Evolutionary conservation across 1,140 invertebrate species (phyloP).

Genomic region (Caenorhabditis briggsae): DNA sequence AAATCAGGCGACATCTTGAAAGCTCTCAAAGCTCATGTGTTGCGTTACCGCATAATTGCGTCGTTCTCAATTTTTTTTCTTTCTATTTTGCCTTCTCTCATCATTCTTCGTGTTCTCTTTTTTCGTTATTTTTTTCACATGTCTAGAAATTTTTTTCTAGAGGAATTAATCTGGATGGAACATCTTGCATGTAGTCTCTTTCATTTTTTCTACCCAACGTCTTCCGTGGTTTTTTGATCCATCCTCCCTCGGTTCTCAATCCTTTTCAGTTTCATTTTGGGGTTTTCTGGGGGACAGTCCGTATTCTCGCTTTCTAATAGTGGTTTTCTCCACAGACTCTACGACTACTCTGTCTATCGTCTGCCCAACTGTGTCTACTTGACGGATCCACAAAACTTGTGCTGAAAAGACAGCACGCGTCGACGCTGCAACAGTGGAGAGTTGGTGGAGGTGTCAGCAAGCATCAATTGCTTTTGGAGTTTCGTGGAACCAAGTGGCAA

Average conservation of each 20-base stretch:
- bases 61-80: conserved; percentile 22
- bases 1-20: conserved; percentile 50
- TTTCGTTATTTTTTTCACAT: not conserved
- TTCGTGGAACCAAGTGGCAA: conserved; percentile 82
- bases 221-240: not conserved
- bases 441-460: conserved; percentile 82
- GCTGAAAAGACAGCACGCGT: conserved; percentile 82
- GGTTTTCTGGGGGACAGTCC: not conserved
- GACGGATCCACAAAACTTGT: conserved; percentile 83
- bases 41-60: conserved; percentile 52
- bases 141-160: not conserved
- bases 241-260: conserved; percentile 23
- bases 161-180: not conserved
- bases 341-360: conserved; percentile 82
- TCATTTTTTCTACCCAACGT: not conserved
- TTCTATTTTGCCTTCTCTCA: not conserved
- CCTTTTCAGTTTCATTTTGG: not conserved
- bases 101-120: not conserved
- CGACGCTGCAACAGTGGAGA: conserved; percentile 83
- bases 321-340: conserved; percentile 80
- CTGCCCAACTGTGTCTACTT: conserved; percentile 82
- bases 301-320: conserved; percentile 47
- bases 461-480: conserved; percentile 83
- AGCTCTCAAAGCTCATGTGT: conserved; percentile 50
- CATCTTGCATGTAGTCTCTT: conserved; percentile 5